A percentile compares a stretch with the other conserved stretches of the same genome.
Conservation (phyloP, 2,113 vertebrate genomes). For the Centropus unirufus region DNA sequence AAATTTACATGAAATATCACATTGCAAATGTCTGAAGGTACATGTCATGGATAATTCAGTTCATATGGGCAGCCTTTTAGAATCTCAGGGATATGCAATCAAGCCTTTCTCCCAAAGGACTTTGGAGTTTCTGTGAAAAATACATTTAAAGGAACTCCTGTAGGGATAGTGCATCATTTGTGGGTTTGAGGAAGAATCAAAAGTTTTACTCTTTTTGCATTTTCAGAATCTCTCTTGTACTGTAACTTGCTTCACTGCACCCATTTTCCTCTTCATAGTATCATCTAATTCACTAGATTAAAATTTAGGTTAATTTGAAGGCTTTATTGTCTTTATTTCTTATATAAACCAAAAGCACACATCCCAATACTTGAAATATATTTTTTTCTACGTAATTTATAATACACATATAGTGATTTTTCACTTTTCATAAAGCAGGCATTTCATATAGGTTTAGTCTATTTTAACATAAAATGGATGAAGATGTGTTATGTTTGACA, state of each 20-base stretch:
- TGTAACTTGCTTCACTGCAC: not conserved
- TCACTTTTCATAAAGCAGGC: not conserved
- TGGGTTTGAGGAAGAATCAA: not conserved
- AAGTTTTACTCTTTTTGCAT: not conserved
- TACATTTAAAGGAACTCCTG: slow-evolving; percentile 53
- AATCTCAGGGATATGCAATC: slow-evolving; percentile 79
- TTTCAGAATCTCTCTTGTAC: not conserved
- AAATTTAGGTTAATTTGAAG: not conserved
- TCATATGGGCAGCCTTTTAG: slow-evolving; percentile 85
- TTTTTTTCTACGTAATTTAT: not conserved
- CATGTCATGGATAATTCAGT: slow-evolving; percentile 87
- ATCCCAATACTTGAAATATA: not conserved
- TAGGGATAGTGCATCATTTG: slow-evolving; percentile 10
- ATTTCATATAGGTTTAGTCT: slow-evolving; percentile 16
- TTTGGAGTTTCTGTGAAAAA: slow-evolving; percentile 75
- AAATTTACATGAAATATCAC: slow-evolving; percentile 88
- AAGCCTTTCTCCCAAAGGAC: slow-evolving; percentile 76
- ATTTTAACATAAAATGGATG: slow-evolving; percentile 30
- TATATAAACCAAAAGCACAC: not conserved
- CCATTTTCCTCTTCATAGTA: not conserved
- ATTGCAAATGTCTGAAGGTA: slow-evolving; percentile 86
- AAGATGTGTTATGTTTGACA: slow-evolving; percentile 59
- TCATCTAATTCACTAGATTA: not conserved
- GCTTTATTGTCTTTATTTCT: not conserved
- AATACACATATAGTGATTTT: not conserved